Percentiles rank a stretch among this genome's conserved stretches.
Evolutionary conservation across 2,113 vertebrate genomes (phyloP).

Genomic region (Ornithorhynchus anatinus): DNA sequence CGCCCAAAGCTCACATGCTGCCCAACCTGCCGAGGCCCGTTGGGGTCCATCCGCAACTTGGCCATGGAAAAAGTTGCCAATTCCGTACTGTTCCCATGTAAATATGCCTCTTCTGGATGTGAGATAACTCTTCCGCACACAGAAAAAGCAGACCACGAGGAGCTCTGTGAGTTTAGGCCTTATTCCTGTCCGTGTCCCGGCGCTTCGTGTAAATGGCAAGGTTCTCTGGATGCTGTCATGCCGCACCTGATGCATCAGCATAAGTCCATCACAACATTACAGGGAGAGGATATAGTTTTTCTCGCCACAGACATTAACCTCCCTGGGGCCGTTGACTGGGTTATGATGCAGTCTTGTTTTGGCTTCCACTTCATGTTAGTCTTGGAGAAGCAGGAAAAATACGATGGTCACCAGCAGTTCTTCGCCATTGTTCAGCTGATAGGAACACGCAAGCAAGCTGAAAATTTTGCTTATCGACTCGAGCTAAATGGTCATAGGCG

Average conservation of each 20-base stretch:
- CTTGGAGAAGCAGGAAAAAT: conserved; percentile 98
- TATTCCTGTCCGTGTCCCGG: conserved; percentile 97
- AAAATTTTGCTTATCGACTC: conserved; percentile 97
- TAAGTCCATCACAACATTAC: conserved; percentile 97
- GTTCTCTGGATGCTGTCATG: conserved; percentile 97
- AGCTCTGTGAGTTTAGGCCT: conserved; percentile 97
- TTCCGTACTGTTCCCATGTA: conserved; percentile 98
- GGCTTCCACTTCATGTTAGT: conserved; percentile 99
- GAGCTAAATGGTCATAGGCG: conserved; percentile 98
- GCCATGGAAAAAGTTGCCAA: conserved; percentile 99
- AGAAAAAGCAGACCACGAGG: conserved; percentile 97
- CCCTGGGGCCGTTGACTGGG: conserved; percentile 98
- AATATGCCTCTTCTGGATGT: conserved; percentile 96
- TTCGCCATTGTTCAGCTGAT: conserved; percentile 98
- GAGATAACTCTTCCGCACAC: conserved; percentile 97
- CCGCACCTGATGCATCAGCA: conserved; percentile 98
- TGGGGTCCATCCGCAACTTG: conserved; percentile 98
- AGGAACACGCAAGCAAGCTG: conserved; percentile 97
- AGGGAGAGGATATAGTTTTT: conserved; percentile 99
- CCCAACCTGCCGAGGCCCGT: conserved; percentile 93
- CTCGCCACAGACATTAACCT: conserved; percentile 99
- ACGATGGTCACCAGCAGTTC: conserved; percentile 99
- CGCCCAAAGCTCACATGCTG: conserved; percentile 98
- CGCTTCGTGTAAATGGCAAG: conserved; percentile 98
- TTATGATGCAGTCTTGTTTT: conserved; percentile 99